Base-by-base conservation (phyloP, 2,888 invertebrate species). In the Lycocerus yunnanus region DNA sequence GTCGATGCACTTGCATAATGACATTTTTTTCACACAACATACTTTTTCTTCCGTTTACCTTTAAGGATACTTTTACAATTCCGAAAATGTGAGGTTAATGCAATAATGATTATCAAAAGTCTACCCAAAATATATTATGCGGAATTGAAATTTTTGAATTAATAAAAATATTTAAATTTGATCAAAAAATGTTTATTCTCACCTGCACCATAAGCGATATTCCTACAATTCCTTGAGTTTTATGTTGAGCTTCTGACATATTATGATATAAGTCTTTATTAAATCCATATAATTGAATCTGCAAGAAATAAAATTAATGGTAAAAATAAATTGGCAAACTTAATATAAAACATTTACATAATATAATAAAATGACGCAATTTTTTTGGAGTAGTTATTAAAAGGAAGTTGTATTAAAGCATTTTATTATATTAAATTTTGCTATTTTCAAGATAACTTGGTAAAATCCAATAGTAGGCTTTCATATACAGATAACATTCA, bases 281-380 rank as follows among this genome's bases (percentile, higher is more conserved):
- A 90, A 97, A 99, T 1, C 98, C 98, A 83, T 97, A 96, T 74
- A 98, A 90, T 88, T 99, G 98, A 82, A 99, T 95, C 98, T 98
- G 91, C 66, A 88, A 89, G 77, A 43, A 10, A 43, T n/a, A n/a
- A 43, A 43, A 11, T 63, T 63, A 18, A 13, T 4, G 18, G 15
- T 15, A 11, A 63, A 63, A 15, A 18, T 18, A 60, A 18, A 63
- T 63, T 63, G 18, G 43, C 6, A 43, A 3, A 43, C 13, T n/a
- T 43, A 43, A 43, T 43, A 43, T 13, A 43, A n/a, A 43, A 6
- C 43, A 11, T 27, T 27, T 27, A 27, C 27, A 43, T n/a, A 43
- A 43, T 43, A 43, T 43, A 43, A 43, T 43, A 43, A 43, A 43
- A 43, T 43, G n/a, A 43, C 43, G 6, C 43, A 43, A n/a, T 43